Conservation (phyloP, 1,140 invertebrate genomes). For the Drosophila pseudoananassae region DNA sequence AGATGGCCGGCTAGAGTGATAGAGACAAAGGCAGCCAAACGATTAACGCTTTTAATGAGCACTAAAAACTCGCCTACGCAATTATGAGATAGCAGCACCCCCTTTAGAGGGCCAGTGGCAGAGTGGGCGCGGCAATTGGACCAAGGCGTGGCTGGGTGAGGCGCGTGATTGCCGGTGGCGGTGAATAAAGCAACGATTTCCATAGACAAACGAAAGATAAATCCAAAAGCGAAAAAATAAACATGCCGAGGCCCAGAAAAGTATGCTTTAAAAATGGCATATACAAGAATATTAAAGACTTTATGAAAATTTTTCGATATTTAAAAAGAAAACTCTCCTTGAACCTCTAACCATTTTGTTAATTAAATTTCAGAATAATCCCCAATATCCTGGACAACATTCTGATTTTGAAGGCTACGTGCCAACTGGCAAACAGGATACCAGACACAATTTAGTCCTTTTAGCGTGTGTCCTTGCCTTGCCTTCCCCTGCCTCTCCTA, state of each 20-base stretch:
- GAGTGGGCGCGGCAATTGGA: background rate
- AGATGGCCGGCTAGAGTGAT: constrained; percentile 13
- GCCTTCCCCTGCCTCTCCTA: too few relatives aligned
- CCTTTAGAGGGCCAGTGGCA: background rate
- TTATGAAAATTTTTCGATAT: too few relatives aligned
- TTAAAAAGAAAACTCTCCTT: background rate
- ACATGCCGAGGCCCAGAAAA: background rate
- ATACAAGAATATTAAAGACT: background rate
- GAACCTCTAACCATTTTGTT: background rate
- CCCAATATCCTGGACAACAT: constrained; percentile 5
- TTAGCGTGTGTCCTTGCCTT: constrained; percentile 3
- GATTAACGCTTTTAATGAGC: constrained; percentile 80
- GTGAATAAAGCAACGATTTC: constrained; percentile 23
- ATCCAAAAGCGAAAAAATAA: constrained; percentile 2
- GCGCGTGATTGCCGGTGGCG: constrained; percentile 59
- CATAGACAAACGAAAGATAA: constrained; percentile 27
- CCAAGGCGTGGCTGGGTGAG: constrained; percentile 20
- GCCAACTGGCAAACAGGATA: constrained; percentile 11
- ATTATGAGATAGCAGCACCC: constrained; percentile 71
- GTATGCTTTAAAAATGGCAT: background rate
- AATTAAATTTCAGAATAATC: constrained; percentile 17
- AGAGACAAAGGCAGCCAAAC: constrained; percentile 49
- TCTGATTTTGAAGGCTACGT: constrained; percentile 30
- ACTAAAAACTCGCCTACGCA: constrained; percentile 76
- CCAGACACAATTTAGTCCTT: background rate